Percentiles rank a stretch among this genome's conserved stretches.
Conservation (phyloP, 2,888 invertebrate species). For the Noctua fimbriata region DNA sequence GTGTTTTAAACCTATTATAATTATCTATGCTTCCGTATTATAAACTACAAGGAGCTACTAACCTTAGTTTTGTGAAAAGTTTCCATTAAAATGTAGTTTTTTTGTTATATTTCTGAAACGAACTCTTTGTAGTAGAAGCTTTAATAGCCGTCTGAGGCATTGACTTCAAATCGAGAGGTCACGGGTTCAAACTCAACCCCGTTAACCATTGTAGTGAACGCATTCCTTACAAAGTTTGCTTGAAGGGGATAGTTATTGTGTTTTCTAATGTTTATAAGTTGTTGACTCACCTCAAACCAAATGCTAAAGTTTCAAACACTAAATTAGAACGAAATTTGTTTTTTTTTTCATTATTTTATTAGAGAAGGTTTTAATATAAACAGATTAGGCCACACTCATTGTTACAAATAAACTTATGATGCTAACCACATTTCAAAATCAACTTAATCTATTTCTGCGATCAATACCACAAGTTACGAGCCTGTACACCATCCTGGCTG, state of each 20-base stretch:
- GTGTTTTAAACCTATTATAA: neutral
- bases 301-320: neutral
- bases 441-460: too few species aligned
- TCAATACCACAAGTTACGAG: too few species aligned
- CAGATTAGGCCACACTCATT: too few species aligned
- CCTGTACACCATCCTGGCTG: too few species aligned
- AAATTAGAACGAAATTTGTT: neutral
- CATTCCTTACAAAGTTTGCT: conserved; percentile 11
- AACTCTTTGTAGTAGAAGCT: neutral
- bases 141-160: conserved; percentile 17
- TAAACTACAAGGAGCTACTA: conserved; percentile 19
- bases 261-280: neutral
- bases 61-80: neutral
- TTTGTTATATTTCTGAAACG: neutral
- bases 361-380: too few species aligned
- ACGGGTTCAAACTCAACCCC: conserved; percentile 33
- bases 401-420: too few species aligned
- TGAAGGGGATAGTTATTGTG: neutral
- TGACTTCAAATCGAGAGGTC: conserved; percentile 32
- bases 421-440: too few species aligned
- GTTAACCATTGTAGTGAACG: conserved; percentile 17
- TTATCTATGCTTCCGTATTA: conserved; percentile 37
- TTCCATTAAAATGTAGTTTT: neutral
- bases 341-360: too few species aligned
- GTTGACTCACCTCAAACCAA: neutral